A percentile compares a stretch with the other conserved stretches of the same genome.
Conservation (phyloP, 2,888 invertebrate genomes). For the Chrysotoxum bicinctum region DNA sequence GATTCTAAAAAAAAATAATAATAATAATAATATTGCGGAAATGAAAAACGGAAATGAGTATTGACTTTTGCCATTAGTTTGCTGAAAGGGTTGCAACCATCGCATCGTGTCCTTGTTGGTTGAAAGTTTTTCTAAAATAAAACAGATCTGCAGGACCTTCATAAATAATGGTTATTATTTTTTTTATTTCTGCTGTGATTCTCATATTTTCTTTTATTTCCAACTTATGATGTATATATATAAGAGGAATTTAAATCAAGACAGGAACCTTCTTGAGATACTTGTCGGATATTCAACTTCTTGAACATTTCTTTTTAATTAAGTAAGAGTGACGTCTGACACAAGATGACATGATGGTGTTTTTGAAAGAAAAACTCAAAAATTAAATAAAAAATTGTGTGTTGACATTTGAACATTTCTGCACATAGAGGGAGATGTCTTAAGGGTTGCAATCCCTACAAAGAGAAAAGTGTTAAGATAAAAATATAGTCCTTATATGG, state of each 20-base stretch:
- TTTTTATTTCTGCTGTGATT: constrained; percentile 6
- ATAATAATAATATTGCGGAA: constrained; percentile 33
- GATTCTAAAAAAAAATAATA: neutral
- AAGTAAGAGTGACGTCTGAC: constrained; percentile 27
- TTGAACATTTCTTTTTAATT: constrained; percentile 36
- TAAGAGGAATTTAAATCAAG: constrained; percentile 8
- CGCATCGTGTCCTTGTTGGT: constrained; percentile 1
- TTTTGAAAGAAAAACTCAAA: neutral
- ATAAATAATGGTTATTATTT: neutral
- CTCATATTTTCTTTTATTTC: constrained; percentile 8
- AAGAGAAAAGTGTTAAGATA: neutral
- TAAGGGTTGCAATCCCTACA: neutral
- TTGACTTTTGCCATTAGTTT: constrained; percentile 22
- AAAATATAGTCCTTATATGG: neutral
- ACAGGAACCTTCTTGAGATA: constrained; percentile 16
- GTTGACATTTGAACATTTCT: neutral
- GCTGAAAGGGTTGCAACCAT: constrained; percentile 14
- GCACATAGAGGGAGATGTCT: neutral
- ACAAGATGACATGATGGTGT: constrained; percentile 32
- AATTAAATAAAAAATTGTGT: neutral
- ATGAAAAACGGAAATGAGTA: constrained; percentile 21
- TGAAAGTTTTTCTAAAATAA: constrained; percentile 1
- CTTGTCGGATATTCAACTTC: constrained; percentile 38
- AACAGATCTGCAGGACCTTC: neutral
- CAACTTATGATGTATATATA: neutral